These are phyloP conservation scores for Uloborus diversus DNA, from an alignment of 1,140 invertebrate species.

Conservation along the genomic window DNA sequence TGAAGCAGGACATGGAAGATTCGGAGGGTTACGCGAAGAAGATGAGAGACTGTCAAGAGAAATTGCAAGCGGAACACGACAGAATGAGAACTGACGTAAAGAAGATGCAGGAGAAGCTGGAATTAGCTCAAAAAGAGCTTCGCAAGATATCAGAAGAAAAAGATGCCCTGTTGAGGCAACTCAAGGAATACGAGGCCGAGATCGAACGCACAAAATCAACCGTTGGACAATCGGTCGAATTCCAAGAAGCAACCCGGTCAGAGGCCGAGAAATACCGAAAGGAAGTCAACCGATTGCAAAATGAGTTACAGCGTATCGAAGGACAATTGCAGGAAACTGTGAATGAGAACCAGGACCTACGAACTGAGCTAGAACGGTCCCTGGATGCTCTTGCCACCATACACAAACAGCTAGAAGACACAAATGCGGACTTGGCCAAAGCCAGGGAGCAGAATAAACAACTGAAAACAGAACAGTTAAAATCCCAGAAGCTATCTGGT, in stretches of 20 bases:
- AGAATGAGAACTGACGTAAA: conserved; percentile 78
- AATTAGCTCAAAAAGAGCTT: conserved; percentile 74
- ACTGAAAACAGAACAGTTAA: conserved; percentile 49
- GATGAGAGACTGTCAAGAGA: conserved; percentile 41
- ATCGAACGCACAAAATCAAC: conserved; percentile 49
- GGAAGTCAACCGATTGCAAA: conserved; percentile 67
- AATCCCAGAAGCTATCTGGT: conserved; percentile 57
- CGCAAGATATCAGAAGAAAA: conserved; percentile 59
- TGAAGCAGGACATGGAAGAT: conserved; percentile 80
- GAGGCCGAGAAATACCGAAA: conserved; percentile 41
- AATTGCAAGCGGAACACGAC: conserved; percentile 42
- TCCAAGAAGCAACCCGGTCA: conserved; percentile 20
- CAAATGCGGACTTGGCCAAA: conserved; percentile 54
- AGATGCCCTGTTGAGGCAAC: conserved; percentile 58
- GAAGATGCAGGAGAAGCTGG: conserved; percentile 79
- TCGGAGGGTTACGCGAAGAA: conserved; percentile 58
- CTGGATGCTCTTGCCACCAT: conserved; percentile 59
- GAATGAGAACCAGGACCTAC: conserved; percentile 63
- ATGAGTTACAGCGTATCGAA: conserved; percentile 76
- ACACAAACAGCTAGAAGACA: conserved; percentile 59
- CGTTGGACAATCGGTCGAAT: conserved; percentile 19
- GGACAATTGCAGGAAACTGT: conserved; percentile 74
- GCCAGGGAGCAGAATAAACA: conserved; percentile 57
- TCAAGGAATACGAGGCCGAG: conserved; percentile 57
- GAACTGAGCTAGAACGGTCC: conserved; percentile 59